Conservation (phyloP, 1,140 invertebrate genomes). For the Pseudomyrmex concolor region DNA sequence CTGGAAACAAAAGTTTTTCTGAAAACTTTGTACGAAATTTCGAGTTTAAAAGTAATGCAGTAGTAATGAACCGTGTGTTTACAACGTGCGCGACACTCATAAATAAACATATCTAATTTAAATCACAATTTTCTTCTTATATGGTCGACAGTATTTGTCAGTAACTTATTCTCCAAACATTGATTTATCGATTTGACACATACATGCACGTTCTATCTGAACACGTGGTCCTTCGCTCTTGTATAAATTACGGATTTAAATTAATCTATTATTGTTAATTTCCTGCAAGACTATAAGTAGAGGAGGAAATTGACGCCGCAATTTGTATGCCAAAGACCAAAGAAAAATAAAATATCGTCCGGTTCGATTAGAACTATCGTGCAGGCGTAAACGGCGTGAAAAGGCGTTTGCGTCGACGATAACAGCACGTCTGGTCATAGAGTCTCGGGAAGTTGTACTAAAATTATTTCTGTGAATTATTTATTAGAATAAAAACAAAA, state of each 20-base stretch:
- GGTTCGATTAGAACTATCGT: constrained; percentile 58
- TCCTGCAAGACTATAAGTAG: neutral
- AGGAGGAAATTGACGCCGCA: too few relatives aligned
- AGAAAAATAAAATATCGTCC: constrained; percentile 19
- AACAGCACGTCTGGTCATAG: constrained; percentile 29
- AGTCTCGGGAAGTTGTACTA: neutral
- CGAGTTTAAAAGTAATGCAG: neutral
- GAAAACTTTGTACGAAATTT: too few relatives aligned
- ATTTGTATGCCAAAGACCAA: neutral
- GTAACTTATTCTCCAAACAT: neutral
- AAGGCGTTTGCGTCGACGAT: constrained; percentile 60
- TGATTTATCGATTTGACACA: neutral
- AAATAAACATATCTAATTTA: neutral
- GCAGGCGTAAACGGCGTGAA: constrained; percentile 58
- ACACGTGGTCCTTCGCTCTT: neutral
- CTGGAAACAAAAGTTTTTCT: too few relatives aligned
- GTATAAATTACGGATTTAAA: neutral
- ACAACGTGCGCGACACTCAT: neutral
- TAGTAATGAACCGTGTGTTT: neutral
- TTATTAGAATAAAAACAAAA: neutral
- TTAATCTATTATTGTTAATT: too few relatives aligned
- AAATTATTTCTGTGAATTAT: constrained; percentile 13
- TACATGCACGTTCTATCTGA: neutral
- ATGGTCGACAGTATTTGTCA: neutral
- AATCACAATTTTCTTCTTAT: neutral